A percentile compares a stretch with the other conserved stretches of the same genome.
phyloP scores from a whole-genome alignment of 2,888 invertebrate genomes.

The Melieria omissa region DNA sequence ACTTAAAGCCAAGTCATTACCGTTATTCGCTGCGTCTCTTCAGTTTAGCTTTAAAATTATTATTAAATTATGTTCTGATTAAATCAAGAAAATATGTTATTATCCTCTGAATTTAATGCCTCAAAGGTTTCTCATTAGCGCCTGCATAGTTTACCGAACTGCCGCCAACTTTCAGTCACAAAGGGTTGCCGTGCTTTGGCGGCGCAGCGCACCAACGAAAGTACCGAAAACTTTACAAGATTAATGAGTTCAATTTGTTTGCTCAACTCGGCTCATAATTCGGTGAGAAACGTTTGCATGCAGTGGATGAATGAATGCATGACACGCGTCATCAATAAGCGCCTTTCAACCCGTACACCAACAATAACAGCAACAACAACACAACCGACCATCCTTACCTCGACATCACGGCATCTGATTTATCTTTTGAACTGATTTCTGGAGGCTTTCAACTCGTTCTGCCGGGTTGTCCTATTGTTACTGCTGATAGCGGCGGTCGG shows the following conservation, averaged over 20 bases:
- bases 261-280: constrained; percentile 32
- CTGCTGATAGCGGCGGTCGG: constrained; percentile 15
- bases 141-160: constrained; percentile 19
- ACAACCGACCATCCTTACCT: constrained; percentile 3
- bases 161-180: not conserved
- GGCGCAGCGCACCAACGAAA: not conserved
- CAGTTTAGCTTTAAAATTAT: too few species aligned
- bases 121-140: constrained; percentile 25
- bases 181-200: not conserved
- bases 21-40: too few species aligned
- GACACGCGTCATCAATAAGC: constrained; percentile 61
- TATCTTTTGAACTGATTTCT: constrained; percentile 34
- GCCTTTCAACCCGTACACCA: constrained; percentile 31
- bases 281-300: constrained; percentile 9
- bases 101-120: constrained; percentile 1
- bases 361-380: constrained; percentile 18
- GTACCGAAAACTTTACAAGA: constrained; percentile 35
- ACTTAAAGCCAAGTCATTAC: too few species aligned
- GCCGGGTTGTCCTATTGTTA: constrained; percentile 1
- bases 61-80: constrained; percentile 5
- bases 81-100: constrained; percentile 1
- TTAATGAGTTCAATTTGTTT: constrained; percentile 44
- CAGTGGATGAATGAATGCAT: constrained; percentile 41
- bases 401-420: constrained; percentile 9
- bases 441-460: constrained; percentile 4